A percentile compares a stretch with the other conserved stretches of the same genome.
Conservation (phyloP, 2,888 invertebrate genomes). For the Synergus laeviventris region DNA sequence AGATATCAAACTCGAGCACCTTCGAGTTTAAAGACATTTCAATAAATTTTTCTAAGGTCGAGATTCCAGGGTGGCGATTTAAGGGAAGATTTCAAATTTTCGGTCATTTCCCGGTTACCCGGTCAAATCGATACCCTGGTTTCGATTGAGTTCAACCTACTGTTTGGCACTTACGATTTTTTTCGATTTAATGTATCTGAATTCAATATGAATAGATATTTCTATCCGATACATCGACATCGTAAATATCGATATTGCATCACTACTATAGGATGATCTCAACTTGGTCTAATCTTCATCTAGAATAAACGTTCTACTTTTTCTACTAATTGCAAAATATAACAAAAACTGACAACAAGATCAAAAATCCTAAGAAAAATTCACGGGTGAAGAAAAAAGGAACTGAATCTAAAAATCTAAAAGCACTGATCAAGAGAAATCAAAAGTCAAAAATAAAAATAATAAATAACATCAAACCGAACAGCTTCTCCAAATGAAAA, state of each 20-base stretch:
- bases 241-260: no score
- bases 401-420: not conserved
- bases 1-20: not conserved
- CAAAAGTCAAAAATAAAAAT: not conserved
- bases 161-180: no score
- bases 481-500: not conserved
- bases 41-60: not conserved
- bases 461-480: not conserved
- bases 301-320: no score
- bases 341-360: not conserved
- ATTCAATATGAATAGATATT: no score
- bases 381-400: slow-evolving; percentile 20
- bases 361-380: slow-evolving; percentile 20
- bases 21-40: not conserved
- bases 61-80: not conserved
- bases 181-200: no score
- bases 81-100: no score
- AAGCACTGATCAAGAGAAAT: not conserved
- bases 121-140: no score
- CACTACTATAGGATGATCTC: no score
- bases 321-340: not conserved
- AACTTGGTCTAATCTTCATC: no score
- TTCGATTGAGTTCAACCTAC: no score
- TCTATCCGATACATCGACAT: no score
- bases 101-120: no score